A percentile compares a stretch with the other conserved stretches of the same genome.
phyloP scores from a whole-genome alignment of 2,888 invertebrate genomes.

The Dioctria rufipes region DNA sequence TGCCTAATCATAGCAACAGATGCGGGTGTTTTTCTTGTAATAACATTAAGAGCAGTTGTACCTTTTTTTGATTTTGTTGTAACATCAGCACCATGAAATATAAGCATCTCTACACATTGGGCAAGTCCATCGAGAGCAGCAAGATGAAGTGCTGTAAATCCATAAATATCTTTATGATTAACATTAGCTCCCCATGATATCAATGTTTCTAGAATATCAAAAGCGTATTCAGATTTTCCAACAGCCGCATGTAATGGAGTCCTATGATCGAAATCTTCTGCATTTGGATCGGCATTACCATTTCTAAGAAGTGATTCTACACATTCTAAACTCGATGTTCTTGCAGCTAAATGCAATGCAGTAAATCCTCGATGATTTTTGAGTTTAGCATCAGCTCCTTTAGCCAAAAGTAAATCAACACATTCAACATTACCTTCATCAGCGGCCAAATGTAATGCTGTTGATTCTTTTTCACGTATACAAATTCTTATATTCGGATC shows the following conservation, averaged over 20 bases:
- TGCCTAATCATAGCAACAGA: constrained; percentile 87
- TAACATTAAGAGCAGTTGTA: constrained; percentile 87
- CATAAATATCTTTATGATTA: constrained; percentile 88
- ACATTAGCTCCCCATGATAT: constrained; percentile 87
- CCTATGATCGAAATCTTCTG: constrained; percentile 85
- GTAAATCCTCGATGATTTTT: constrained; percentile 87
- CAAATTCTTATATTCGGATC: constrained; percentile 81
- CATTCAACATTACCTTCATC: constrained; percentile 90
- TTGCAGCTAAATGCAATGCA: constrained; percentile 87
- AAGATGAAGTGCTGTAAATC: constrained; percentile 88
- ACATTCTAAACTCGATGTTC: constrained; percentile 85
- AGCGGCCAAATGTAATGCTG: constrained; percentile 88
- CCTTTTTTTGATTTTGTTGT: constrained; percentile 90
- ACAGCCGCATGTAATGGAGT: constrained; percentile 89
- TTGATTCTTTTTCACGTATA: constrained; percentile 82
- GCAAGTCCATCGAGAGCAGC: constrained; percentile 89
- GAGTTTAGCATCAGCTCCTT: constrained; percentile 82
- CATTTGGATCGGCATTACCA: constrained; percentile 84
- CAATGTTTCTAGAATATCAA: constrained; percentile 84
- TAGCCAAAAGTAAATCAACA: constrained; percentile 80
- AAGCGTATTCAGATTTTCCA: constrained; percentile 85
- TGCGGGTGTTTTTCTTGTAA: constrained; percentile 88
- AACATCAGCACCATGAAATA: constrained; percentile 90
- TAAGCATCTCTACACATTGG: constrained; percentile 87
- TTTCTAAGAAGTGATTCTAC: constrained; percentile 83